Conservation (phyloP, 2,113 vertebrate genomes). For the Entomyzon cyanotis region DNA sequence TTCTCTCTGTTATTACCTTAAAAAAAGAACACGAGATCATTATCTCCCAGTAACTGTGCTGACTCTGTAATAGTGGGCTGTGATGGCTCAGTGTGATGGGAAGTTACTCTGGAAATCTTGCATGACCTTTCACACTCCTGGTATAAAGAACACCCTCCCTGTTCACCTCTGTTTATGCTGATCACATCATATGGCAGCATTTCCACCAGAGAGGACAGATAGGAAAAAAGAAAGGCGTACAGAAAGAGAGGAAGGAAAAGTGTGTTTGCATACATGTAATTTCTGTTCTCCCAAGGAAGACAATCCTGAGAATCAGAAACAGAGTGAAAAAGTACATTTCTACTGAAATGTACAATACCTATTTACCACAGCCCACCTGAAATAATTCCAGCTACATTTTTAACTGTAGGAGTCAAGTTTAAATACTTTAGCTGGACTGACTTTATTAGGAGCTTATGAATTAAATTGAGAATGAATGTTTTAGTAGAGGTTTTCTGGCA, state of each 20-base stretch:
- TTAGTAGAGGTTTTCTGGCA: neutral
- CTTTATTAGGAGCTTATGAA: constrained; percentile 1
- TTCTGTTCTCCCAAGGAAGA: neutral
- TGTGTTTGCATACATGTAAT: neutral
- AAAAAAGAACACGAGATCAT: neutral
- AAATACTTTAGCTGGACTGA: neutral
- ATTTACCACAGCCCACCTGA: neutral
- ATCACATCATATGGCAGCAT: neutral
- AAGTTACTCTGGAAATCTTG: neutral
- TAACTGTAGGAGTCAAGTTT: neutral
- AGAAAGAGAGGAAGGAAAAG: neutral
- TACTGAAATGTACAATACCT: neutral
- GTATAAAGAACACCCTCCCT: neutral
- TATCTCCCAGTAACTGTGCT: neutral
- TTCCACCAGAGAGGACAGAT: neutral
- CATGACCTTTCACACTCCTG: accelerated
- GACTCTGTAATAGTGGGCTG: neutral
- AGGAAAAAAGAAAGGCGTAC: neutral
- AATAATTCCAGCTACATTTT: constrained; percentile 5
- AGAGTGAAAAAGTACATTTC: neutral
- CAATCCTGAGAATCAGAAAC: neutral
- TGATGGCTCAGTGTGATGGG: neutral
- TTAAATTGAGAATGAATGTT: neutral
- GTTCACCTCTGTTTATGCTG: neutral
- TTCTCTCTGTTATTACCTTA: neutral